Evolutionary conservation across 2,888 invertebrate species (phyloP), one percentile per base, ranked within the genome.

Genomic region (Erebia epiphron): DNA sequence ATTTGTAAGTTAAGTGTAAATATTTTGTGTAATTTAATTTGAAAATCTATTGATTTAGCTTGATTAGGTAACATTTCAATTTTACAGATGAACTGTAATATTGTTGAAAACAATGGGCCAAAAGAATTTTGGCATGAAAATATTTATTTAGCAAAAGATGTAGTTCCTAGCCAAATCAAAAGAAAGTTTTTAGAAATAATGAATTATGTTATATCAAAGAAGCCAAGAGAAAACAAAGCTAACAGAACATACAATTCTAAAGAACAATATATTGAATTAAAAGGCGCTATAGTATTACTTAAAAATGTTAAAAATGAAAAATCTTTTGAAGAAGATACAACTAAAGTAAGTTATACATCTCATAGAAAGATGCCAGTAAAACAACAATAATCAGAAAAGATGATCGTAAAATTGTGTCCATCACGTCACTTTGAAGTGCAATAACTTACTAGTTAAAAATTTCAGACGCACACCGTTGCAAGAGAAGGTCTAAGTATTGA

Each of bases 401-500:
- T 60, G 3, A 60, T 16, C 16, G 5, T 60, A 60, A 60, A 35
- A 43, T 35, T 35, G 35, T 35, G 35, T 35, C 35, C 35, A 35
- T 35, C 35, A 35, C 35, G 35, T 35, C 7, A 35, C 7, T 35
- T 35, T 7, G 35, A 35, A 60, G 54, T 13, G 16, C 8, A 16
- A 52, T 18, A 8, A 18, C 8, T 16, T 18, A 16, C 52, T 52
- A 1, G 21, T 8, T 56, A 13, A 11, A n/a, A 52, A 46, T 64
- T 64, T 52, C 64, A 64, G 64, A 64, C 1, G 1, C 13, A 18
- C 13, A 2, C 16, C 16, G 2, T 66, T 18, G 16, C 46, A 11
- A 67, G 67, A 67, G 49, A 57, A 49, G 67, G 58, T 2, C 16
- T 67, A 11, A 67, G 67, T 67, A 58, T 67, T 35, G 11, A 46